Percentiles rank a stretch among this genome's conserved stretches.
These are phyloP conservation scores for Drosophila gaucha DNA, from an alignment of 2,888 invertebrate genomes.

Conservation along the genomic window DNA sequence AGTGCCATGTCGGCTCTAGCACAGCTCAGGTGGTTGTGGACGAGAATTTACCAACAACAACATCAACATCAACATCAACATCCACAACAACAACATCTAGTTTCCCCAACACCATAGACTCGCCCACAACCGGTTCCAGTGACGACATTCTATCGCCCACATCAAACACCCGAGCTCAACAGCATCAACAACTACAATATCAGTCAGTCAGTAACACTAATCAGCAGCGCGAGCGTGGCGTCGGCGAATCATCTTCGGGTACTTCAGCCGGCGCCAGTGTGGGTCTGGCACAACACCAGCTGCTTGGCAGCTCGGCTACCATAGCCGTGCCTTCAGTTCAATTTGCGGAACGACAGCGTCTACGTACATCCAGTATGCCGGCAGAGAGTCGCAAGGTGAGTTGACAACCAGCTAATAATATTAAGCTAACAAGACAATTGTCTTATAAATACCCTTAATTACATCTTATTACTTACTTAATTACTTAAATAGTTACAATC, in stretches of 20 bases:
- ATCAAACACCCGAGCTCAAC: not conserved
- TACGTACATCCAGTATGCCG: constrained; percentile 84
- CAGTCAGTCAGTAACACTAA: constrained; percentile 1
- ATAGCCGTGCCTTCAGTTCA: constrained; percentile 66
- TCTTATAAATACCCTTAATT: not conserved
- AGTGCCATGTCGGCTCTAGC: constrained; percentile 46
- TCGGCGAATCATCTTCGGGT: constrained; percentile 45
- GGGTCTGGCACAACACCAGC: constrained; percentile 5
- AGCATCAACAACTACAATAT: constrained; percentile 4
- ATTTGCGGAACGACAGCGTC: constrained; percentile 77
- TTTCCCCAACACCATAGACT: constrained; percentile 50
- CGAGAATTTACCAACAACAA: constrained; percentile 64
- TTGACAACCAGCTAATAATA: constrained; percentile 9
- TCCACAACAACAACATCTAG: constrained; percentile 8
- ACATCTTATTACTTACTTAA: not conserved
- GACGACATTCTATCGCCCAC: constrained; percentile 16
- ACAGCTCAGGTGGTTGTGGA: constrained; percentile 56
- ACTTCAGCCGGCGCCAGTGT: too few relatives aligned
- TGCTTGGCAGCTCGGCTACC: constrained; percentile 69
- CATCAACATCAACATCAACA: not conserved
- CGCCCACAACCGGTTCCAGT: constrained; percentile 44
- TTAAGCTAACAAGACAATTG: too few relatives aligned
- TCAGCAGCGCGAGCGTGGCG: constrained; percentile 51
- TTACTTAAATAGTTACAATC: too few relatives aligned
- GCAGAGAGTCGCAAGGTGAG: constrained; percentile 84